Evolutionary conservation across 2,113 vertebrate genomes (phyloP).

Genomic region (Lampris incognitus): DNA sequence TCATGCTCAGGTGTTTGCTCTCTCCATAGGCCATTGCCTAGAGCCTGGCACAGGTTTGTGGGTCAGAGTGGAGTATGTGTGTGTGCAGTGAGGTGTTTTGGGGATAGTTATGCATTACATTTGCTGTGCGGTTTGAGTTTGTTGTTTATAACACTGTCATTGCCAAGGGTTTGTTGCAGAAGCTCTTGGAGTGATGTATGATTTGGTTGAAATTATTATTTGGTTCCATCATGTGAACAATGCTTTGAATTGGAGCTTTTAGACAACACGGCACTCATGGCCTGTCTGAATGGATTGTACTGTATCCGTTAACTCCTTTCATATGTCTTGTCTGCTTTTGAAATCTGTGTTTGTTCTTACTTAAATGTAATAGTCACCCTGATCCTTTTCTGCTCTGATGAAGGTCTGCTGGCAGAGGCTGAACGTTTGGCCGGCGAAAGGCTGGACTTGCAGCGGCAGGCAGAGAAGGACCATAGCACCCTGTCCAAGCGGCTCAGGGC

Average conservation of each 20-base stretch:
- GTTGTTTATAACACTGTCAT: slow-evolving; percentile 44
- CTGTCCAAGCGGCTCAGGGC: slow-evolving; percentile 84
- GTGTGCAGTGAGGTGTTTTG: slow-evolving; percentile 32
- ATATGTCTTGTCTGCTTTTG: neutral
- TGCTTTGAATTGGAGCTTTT: neutral
- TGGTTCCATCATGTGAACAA: neutral
- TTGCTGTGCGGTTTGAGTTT: slow-evolving; percentile 71
- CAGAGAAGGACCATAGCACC: slow-evolving; percentile 87
- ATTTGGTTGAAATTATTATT: slow-evolving; percentile 1
- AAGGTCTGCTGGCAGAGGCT: slow-evolving; percentile 88
- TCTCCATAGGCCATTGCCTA: slow-evolving; percentile 77
- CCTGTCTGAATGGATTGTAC: neutral
- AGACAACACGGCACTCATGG: neutral
- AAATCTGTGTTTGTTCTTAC: neutral
- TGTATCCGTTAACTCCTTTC: slow-evolving; percentile 3
- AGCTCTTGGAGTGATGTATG: slow-evolving; percentile 48
- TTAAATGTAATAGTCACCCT: neutral
- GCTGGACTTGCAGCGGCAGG: slow-evolving; percentile 89
- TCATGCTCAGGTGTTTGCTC: slow-evolving; percentile 67
- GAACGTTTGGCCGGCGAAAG: slow-evolving; percentile 87
- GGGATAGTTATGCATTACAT: slow-evolving; percentile 38
- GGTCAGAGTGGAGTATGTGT: slow-evolving; percentile 56
- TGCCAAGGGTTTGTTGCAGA: slow-evolving; percentile 25
- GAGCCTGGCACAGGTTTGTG: slow-evolving; percentile 85
- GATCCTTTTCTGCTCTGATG: slow-evolving; percentile 1